A percentile compares a stretch with the other conserved stretches of the same genome.
phyloP scores from a whole-genome alignment of 2,797 vertebrate genomes.

The Urocyon cinereoargenteus region DNA sequence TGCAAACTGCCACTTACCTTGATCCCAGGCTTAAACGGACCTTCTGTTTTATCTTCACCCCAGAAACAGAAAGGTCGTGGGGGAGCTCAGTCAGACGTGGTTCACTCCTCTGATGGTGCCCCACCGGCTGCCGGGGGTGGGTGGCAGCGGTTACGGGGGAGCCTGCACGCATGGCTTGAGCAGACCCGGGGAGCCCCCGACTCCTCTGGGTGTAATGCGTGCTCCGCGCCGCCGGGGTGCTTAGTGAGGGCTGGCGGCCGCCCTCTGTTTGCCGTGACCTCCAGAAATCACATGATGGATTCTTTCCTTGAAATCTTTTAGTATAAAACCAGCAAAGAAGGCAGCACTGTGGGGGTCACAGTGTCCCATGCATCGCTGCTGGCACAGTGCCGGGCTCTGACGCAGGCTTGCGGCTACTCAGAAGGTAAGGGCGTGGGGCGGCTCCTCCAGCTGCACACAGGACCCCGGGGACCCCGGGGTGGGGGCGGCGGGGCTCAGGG shows the following conservation, averaged over 20 bases:
- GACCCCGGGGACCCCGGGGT: neutral
- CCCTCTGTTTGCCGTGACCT: neutral
- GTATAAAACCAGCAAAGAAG: constrained; percentile 99
- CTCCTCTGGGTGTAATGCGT: neutral
- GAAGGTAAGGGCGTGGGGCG: constrained; percentile 90
- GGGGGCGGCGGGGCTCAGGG: fast-evolving
- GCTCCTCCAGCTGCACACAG: neutral
- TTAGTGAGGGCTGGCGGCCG: neutral
- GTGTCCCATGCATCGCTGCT: constrained; percentile 94
- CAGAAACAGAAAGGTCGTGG: neutral
- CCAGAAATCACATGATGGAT: neutral
- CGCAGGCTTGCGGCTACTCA: constrained; percentile 95
- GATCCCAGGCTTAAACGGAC: neutral
- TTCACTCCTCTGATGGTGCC: neutral
- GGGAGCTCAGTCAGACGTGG: neutral
- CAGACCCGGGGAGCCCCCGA: too few species aligned
- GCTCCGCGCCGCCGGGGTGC: neutral
- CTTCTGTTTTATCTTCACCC: neutral
- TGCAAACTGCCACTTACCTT: neutral
- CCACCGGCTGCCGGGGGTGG: too few species aligned
- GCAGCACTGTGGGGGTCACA: constrained; percentile 97
- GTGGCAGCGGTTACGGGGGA: neutral
- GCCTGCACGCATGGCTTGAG: fast-evolving
- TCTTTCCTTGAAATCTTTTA: constrained; percentile 79
- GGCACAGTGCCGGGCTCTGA: constrained; percentile 94